Evolutionary conservation across 2,888 invertebrate genomes (phyloP), one percentile per base, ranked within the genome.

Genomic region (Exocentrus adspersus): DNA sequence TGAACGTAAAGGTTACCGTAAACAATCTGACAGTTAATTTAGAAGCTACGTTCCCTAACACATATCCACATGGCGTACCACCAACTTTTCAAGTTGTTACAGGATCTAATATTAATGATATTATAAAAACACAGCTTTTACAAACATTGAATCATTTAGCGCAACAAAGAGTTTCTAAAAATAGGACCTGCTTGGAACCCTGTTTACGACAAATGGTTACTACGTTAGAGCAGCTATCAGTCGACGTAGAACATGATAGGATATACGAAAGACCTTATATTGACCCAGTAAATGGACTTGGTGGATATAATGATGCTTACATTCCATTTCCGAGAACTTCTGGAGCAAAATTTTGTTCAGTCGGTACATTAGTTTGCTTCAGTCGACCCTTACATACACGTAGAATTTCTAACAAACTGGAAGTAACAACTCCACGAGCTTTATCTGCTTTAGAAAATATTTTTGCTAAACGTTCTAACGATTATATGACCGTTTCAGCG

Each of bases 291-390:
- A 75, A 72, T 62, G 73, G 81, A 3, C 82, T 83, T 64, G 81
- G 82, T n/a, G 81, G 83, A 32, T 84, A 81, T 67, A 85, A 85
- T 65, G 94, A 94, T 77, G 90, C 93, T 5, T 93, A 93, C 78
- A 93, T 98, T 72, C 97, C 97, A 0, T 98, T 96, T 82, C 97
- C 97, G 0, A 86, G 95, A 57, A 97, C 97, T 0, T 95, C 95
- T 7, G 97, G 97, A 0, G 97, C 95, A 0, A 91, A 92, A 75
- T 98, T 97, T 86, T 95, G 94, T 82, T 92, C 92, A 20, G 92
- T 92, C 17, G 94, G 94, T 75, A 88, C 90, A 59, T 83, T 98
- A 61, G 95, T 95, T 0, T 93, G 93, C 70, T 97, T 97, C 83
- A 91, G 92, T 52, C 50, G 94, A 53, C 90, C 92, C 0, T 85